Percentiles rank a stretch among this genome's conserved stretches.
These are phyloP conservation scores for Ophion slaviceki DNA, from an alignment of 2,888 invertebrate species.

Conservation along the genomic window DNA sequence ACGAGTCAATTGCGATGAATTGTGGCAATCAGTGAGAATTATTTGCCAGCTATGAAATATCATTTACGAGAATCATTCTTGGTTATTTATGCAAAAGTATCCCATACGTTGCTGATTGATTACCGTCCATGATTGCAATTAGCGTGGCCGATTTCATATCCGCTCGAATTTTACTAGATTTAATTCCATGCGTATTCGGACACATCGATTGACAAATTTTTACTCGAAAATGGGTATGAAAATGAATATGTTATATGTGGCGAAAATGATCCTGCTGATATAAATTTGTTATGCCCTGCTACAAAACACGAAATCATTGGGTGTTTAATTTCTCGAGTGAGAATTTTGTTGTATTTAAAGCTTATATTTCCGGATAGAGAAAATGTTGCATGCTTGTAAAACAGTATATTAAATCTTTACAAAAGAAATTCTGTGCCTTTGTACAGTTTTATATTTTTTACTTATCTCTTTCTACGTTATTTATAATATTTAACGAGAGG, in stretches of 20 bases:
- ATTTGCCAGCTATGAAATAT: background rate
- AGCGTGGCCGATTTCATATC: too few relatives aligned
- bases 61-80: background rate
- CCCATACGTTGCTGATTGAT: background rate
- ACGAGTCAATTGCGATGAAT: background rate
- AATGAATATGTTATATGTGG: too few relatives aligned
- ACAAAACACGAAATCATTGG: background rate
- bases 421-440: background rate
- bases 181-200: too few relatives aligned
- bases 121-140: background rate
- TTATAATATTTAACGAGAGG: background rate
- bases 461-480: background rate
- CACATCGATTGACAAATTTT: too few relatives aligned
- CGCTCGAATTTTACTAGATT: too few relatives aligned
- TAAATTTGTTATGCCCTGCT: background rate
- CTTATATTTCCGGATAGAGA: background rate
- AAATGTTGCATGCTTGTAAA: too few relatives aligned
- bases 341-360: background rate
- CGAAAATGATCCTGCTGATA: background rate
- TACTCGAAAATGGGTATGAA: too few relatives aligned
- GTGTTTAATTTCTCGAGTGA: background rate
- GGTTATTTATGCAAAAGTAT: background rate
- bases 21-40: background rate
- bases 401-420: background rate
- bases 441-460: background rate